These are phyloP conservation scores for Anthoscopus minutus DNA, from an alignment of 2,113 vertebrate genomes.

Conservation along the genomic window DNA sequence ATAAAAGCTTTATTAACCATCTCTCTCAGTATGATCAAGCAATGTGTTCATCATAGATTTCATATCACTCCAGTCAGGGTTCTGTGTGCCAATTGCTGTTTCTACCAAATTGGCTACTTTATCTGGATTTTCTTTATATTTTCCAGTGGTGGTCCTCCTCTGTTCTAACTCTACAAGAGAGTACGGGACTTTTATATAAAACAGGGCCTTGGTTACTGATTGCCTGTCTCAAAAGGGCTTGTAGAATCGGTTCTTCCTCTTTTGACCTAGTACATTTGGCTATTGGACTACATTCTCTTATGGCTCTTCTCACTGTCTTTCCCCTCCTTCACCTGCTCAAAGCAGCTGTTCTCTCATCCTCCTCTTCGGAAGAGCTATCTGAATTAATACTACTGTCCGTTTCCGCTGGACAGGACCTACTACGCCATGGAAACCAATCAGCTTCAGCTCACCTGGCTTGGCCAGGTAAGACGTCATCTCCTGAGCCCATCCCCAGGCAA, in stretches of 20 bases:
- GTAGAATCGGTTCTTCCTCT: neutral
- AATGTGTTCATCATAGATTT: too few relatives aligned
- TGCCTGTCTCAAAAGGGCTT: neutral
- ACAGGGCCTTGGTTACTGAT: neutral
- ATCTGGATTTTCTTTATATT: too few relatives aligned
- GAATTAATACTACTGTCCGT: neutral
- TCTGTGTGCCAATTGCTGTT: neutral
- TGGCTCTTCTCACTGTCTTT: neutral
- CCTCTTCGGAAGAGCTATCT: neutral
- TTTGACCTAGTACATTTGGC: neutral
- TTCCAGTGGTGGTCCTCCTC: neutral
- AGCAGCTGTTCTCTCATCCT: neutral
- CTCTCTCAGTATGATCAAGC: too few relatives aligned
- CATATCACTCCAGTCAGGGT: too few relatives aligned
- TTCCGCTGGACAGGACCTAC: neutral
- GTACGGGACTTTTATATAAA: neutral
- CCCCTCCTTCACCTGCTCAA: neutral
- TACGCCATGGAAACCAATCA: too few relatives aligned
- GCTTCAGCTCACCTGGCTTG: too few relatives aligned
- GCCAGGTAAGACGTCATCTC: neutral
- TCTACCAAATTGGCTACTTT: neutral
- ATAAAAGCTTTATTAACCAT: too few relatives aligned
- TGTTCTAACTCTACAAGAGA: neutral
- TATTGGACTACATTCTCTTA: neutral
- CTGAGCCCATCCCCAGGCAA: neutral